Base-by-base conservation (phyloP, 2,113 vertebrate species). In the Platichthys stellatus region DNA sequence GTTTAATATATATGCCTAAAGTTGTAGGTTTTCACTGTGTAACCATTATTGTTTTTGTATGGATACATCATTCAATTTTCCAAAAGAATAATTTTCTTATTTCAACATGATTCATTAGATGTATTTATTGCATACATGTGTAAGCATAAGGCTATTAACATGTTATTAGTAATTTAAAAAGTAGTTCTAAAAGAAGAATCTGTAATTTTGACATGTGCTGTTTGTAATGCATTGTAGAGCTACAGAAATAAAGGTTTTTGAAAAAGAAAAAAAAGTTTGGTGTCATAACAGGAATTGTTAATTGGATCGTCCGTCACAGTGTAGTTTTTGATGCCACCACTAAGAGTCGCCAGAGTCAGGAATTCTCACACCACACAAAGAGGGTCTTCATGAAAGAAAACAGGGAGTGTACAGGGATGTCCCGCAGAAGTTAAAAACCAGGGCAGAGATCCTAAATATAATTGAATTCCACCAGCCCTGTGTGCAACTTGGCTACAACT, bases 191-290 rank as follows among this genome's bases (percentile, higher is more conserved):
- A 63, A 72, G 2, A 60, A 45, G 17, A 11, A 1, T 45, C 7
- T 17, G 66, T 72, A 28, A 59, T 73, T 77, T 67, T 72, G n/a
- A 62, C 10, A 49, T 2, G 20, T 73, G 57, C 20, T 71, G 10
- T 62, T 82, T 74, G 81, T 86, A 81, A 78, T 74, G 43, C 15
- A 58, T 84, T 77, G 74, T 47, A 66, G 18, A 72, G 43, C 45
- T 64, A 63, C 35, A 73, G 4, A 72, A 89, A 88, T 83, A 74
- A 78, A 86, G 2, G 8, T 70, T 15, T 23, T 45, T 31, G 31
- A 31, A 31, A 6, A 31, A 77, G 4, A 72, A 89, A 88, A 82
- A 74, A 76, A 86, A 2, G 8, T 67, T 18, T 23, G 40, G 5
- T 31, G 5, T 49, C 13, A 21, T 74, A 31, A 12, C n/a, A 56